Conservation (phyloP, 2,113 vertebrate genomes). For the Thomomys bottae region DNA sequence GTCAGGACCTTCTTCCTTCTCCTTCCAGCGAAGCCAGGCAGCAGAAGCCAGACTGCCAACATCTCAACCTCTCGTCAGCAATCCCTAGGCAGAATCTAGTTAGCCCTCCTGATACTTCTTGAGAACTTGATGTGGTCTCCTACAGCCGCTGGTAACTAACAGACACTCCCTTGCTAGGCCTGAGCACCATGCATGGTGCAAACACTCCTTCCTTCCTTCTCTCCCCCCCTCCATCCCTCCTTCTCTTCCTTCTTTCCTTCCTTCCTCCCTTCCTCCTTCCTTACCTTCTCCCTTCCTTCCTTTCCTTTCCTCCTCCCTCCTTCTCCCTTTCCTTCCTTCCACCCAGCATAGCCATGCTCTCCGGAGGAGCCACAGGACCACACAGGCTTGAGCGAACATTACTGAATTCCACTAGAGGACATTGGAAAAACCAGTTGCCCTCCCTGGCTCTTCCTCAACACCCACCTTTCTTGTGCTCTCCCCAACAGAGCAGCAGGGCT, state of each 20-base stretch:
- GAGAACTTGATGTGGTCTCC: fast-evolving
- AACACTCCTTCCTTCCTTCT: not conserved
- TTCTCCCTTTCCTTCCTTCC: too few species aligned
- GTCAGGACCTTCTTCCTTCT: not conserved
- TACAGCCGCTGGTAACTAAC: too few species aligned
- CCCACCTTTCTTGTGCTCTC: not conserved
- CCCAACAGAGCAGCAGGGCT: too few species aligned
- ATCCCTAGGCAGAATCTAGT: not conserved
- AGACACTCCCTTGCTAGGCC: not conserved
- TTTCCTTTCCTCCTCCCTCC: not conserved
- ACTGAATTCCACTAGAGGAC: not conserved
- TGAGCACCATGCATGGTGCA: too few species aligned
- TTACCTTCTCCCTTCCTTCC: not conserved
- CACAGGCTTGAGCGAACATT: not conserved
- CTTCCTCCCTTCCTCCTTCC: too few species aligned
- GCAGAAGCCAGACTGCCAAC: not conserved
- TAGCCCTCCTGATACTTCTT: not conserved
- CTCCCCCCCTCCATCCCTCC: not conserved
- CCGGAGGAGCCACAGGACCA: not conserved
- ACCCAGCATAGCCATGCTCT: not conserved
- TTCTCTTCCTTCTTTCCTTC: not conserved
- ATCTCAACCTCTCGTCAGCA: not conserved
- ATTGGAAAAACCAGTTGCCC: not conserved
- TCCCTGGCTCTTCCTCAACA: fast-evolving
- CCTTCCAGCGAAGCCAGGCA: not conserved